A percentile compares a stretch with the other conserved stretches of the same genome.
Conservation (phyloP, 1,140 invertebrate genomes). For the Drosophila tsacasi region DNA sequence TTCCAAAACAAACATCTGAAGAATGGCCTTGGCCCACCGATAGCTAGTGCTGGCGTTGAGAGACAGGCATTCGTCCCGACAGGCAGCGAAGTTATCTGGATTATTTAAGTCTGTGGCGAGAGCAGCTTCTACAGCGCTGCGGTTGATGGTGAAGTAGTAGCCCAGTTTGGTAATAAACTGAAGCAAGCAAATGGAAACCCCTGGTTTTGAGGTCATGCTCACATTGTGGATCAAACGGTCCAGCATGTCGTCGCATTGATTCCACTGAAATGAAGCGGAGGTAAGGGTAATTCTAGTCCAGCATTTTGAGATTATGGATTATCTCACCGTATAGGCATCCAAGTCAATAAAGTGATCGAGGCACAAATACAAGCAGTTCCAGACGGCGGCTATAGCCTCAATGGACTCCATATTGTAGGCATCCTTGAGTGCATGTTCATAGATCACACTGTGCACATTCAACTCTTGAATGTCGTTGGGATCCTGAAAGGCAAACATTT, state of each 20-base stretch:
- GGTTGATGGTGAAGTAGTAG: slow-evolving; percentile 66
- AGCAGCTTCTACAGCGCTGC: slow-evolving; percentile 28
- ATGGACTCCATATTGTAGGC: slow-evolving; percentile 58
- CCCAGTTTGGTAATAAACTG: slow-evolving; percentile 57
- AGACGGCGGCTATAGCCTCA: slow-evolving; percentile 35
- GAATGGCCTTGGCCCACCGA: slow-evolving; percentile 66
- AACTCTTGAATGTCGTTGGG: slow-evolving; percentile 51
- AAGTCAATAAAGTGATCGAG: slow-evolving; percentile 61
- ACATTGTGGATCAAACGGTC: slow-evolving; percentile 66
- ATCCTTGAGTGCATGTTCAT: slow-evolving; percentile 57
- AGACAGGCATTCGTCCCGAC: slow-evolving; percentile 39
- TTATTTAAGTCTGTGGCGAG: slow-evolving; percentile 44
- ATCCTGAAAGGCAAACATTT: slow-evolving; percentile 21
- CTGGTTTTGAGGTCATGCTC: slow-evolving; percentile 31
- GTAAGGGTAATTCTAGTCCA: background rate
- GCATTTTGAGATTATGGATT: background rate
- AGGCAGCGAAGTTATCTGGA: slow-evolving; percentile 16
- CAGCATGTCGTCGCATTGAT: slow-evolving; percentile 71
- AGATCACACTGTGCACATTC: slow-evolving; percentile 69
- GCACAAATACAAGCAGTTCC: slow-evolving; percentile 65
- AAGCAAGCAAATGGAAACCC: slow-evolving; percentile 55
- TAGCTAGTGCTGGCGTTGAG: slow-evolving; percentile 58
- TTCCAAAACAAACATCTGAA: slow-evolving; percentile 67
- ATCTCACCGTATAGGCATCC: slow-evolving; percentile 44
- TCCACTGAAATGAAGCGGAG: slow-evolving; percentile 60